Percentiles rank a stretch among this genome's conserved stretches.
phyloP scores from a whole-genome alignment of 2,888 invertebrate genomes.

The Patella depressa region DNA sequence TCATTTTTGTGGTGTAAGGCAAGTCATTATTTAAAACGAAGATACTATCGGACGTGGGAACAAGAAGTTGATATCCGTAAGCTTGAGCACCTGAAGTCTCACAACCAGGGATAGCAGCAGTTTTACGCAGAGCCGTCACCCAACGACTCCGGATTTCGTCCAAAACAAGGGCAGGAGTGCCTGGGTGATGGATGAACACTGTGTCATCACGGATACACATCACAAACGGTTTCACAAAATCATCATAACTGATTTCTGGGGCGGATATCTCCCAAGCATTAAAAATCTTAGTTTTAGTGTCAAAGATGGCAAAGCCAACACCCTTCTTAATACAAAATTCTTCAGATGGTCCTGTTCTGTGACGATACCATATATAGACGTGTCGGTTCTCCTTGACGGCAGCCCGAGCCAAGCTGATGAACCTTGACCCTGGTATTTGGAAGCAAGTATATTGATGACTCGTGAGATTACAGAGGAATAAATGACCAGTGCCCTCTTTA shows the following conservation, averaged over 20 bases:
- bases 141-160: conserved; percentile 64
- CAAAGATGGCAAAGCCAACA: conserved; percentile 66
- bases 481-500: conserved; percentile 65
- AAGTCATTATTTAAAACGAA: conserved; percentile 63
- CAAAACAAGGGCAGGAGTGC: conserved; percentile 62
- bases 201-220: conserved; percentile 64
- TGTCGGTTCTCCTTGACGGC: conserved; percentile 60
- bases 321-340: conserved; percentile 68
- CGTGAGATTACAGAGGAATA: conserved; percentile 64
- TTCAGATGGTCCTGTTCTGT: conserved; percentile 67
- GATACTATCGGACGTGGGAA: conserved; percentile 55
- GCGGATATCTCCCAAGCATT: conserved; percentile 61
- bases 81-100: conserved; percentile 42
- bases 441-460: conserved; percentile 65
- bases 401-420: conserved; percentile 64
- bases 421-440: conserved; percentile 64
- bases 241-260: conserved; percentile 64
- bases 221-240: conserved; percentile 60
- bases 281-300: conserved; percentile 63
- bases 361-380: conserved; percentile 66
- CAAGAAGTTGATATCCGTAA: conserved; percentile 58
- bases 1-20: conserved; percentile 64
- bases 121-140: conserved; percentile 59
- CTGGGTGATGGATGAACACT: conserved; percentile 63
- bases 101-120: conserved; percentile 46